phyloP scores from a whole-genome alignment of 2,113 vertebrate genomes.

The Cottus gobio region DNA sequence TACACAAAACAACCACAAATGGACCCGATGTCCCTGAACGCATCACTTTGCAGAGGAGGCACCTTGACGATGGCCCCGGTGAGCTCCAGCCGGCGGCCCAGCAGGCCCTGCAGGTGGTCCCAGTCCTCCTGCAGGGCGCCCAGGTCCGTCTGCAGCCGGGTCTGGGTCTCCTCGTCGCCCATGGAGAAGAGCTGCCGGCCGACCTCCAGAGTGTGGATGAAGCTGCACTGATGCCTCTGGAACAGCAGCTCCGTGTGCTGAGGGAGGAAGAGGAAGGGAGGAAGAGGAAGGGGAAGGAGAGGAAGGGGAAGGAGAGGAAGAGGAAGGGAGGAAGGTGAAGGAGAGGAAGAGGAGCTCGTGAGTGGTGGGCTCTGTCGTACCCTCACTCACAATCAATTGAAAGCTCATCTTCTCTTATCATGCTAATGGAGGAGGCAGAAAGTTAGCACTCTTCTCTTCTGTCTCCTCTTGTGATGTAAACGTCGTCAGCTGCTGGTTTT shows the following conservation, averaged over 20 bases:
- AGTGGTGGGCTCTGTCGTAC: background rate
- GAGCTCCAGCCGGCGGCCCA: slow-evolving; percentile 78
- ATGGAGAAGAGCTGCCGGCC: slow-evolving; percentile 85
- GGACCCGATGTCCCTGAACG: background rate
- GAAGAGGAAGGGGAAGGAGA: background rate
- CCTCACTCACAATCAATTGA: slow-evolving; percentile 1
- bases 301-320: background rate
- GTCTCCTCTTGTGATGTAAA: slow-evolving; percentile 15
- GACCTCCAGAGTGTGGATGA: slow-evolving; percentile 82
- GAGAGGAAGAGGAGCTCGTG: background rate
- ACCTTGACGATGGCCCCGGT: slow-evolving; percentile 81
- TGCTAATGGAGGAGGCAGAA: background rate
- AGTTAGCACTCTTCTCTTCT: background rate
- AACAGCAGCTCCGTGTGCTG: slow-evolving; percentile 87
- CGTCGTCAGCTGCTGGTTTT: slow-evolving; percentile 22
- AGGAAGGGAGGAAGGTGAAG: background rate
- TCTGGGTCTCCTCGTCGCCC: slow-evolving; percentile 73
- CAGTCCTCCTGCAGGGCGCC: slow-evolving; percentile 85
- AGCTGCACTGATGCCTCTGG: slow-evolving; percentile 84
- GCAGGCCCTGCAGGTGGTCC: slow-evolving; percentile 79
- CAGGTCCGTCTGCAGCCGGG: slow-evolving; percentile 81
- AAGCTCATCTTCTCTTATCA: slow-evolving; percentile 23
- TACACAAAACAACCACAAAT: background rate
- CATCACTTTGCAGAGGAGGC: background rate
- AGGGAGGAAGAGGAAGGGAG: background rate